Evolutionary conservation across 2,888 invertebrate species (phyloP).

Genomic region (Sarcophaga variegata): DNA sequence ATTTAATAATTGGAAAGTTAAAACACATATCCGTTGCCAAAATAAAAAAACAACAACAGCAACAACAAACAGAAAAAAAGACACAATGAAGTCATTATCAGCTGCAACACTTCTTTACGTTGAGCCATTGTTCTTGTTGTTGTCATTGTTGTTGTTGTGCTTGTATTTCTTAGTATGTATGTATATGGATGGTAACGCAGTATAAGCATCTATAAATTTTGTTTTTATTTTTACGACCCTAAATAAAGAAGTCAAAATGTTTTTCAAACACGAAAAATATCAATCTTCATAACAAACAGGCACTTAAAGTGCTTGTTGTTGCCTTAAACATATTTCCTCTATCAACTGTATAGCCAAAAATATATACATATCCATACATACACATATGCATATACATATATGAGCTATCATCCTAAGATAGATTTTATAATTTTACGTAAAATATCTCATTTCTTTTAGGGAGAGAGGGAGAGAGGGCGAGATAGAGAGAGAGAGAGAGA

Average conservation of each 20-base stretch:
- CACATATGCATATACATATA: no score
- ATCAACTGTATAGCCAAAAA: no score
- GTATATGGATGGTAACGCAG: neutral
- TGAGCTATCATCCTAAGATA: no score
- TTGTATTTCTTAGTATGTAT: constrained; percentile 15
- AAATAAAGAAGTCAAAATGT: constrained; percentile 62
- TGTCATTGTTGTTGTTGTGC: constrained; percentile 10
- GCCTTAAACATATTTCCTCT: neutral
- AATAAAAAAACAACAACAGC: neutral
- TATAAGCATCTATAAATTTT: no score
- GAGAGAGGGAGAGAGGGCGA: no score
- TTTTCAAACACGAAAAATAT: constrained; percentile 61
- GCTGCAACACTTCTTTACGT: constrained; percentile 49
- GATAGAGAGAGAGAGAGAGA: no score
- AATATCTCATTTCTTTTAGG: no score
- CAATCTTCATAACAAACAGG: constrained; percentile 54
- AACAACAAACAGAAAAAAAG: constrained; percentile 1
- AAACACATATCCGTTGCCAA: constrained; percentile 59
- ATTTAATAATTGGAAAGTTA: constrained; percentile 57
- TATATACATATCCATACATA: no score
- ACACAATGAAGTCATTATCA: constrained; percentile 59
- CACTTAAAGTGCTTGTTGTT: constrained; percentile 47
- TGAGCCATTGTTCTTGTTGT: neutral
- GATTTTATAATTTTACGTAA: no score
- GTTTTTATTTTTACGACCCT: constrained; percentile 11